A percentile compares a stretch with the other conserved stretches of the same genome.
Conservation (phyloP, 2,113 vertebrate species). For the Solenodon paradoxus region DNA sequence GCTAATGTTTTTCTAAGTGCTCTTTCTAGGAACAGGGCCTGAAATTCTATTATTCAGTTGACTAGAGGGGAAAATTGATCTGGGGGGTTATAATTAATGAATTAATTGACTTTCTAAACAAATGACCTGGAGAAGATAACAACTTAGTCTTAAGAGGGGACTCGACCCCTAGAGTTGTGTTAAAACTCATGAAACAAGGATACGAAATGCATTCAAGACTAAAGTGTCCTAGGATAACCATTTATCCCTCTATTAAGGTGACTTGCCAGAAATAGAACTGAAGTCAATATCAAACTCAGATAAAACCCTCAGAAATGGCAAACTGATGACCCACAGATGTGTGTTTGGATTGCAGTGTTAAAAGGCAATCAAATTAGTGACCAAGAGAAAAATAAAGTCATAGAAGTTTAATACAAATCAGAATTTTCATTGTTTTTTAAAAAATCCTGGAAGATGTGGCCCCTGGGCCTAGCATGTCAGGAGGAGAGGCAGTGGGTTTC, state of each 20-base stretch:
- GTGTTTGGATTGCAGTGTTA: neutral
- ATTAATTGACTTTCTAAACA: conserved; percentile 54
- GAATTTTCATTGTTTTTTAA: neutral
- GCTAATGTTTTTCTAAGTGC: conserved; percentile 27
- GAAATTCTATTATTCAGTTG: conserved; percentile 68
- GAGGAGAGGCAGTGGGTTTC: neutral
- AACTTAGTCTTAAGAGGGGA: neutral
- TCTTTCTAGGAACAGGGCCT: conserved; percentile 17
- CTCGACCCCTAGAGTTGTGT: neutral
- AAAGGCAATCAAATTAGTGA: neutral
- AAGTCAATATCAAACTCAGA: neutral
- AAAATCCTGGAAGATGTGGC: neutral
- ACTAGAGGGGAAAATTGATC: conserved; percentile 75
- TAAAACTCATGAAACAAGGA: neutral
- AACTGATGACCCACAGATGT: neutral
- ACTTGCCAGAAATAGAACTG: neutral
- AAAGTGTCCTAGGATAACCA: neutral
- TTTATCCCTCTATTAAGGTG: neutral
- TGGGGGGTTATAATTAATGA: conserved; percentile 51
- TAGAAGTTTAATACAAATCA: neutral
- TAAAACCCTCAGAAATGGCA: neutral
- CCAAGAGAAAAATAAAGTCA: neutral
- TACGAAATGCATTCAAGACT: neutral
- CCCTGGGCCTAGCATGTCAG: neutral
- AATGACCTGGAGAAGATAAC: conserved; percentile 27